Conservation (phyloP, 1,140 invertebrate genomes). For the Hypsibius dujardini region DNA sequence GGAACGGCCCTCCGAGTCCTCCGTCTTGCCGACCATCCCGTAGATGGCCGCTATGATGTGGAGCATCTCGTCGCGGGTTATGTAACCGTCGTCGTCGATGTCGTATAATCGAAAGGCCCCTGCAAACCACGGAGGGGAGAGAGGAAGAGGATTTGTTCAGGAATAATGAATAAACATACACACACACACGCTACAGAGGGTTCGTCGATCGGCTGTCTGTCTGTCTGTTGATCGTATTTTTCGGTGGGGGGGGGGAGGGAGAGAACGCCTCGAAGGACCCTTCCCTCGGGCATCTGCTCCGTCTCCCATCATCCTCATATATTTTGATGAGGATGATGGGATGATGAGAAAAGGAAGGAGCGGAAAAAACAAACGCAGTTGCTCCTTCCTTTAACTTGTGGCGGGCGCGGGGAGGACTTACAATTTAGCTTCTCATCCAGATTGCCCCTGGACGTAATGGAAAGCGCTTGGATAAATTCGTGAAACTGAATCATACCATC, state of each 20-base stretch:
- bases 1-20: slow-evolving; percentile 17
- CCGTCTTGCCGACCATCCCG: slow-evolving; percentile 80
- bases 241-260: no score
- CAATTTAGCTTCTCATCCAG: slow-evolving; percentile 89
- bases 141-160: slow-evolving; percentile 22
- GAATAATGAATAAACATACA: slow-evolving; percentile 20
- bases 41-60: slow-evolving; percentile 97
- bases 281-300: no score
- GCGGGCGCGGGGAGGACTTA: slow-evolving; percentile 41
- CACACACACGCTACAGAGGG: background rate
- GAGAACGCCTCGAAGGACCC: no score
- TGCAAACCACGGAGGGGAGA: slow-evolving; percentile 35
- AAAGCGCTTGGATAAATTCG: slow-evolving; percentile 84
- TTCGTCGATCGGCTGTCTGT: slow-evolving; percentile 15
- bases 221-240: slow-evolving; percentile 11
- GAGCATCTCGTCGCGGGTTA: slow-evolving; percentile 92
- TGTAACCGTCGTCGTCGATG: slow-evolving; percentile 92
- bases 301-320: no score
- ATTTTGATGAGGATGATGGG: no score
- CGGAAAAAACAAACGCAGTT: no score
- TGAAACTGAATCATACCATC: slow-evolving; percentile 94
- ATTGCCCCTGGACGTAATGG: slow-evolving; percentile 84
- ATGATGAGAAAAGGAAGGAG: no score
- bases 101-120: slow-evolving; percentile 94
- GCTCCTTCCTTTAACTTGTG: no score